phyloP scores from a whole-genome alignment of 2,888 invertebrate species.

The Apodemia zela region DNA sequence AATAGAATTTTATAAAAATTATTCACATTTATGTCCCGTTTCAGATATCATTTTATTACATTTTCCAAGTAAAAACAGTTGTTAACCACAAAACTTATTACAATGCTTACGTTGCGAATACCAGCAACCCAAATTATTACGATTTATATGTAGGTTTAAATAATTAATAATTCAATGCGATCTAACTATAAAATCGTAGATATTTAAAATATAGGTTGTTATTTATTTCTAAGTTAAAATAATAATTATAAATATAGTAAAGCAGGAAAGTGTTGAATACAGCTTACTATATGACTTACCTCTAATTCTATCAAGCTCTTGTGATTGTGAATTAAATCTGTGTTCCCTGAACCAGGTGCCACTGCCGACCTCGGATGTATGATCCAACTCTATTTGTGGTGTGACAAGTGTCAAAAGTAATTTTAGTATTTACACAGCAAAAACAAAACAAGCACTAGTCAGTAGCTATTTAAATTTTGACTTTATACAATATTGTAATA shows the following conservation, averaged over 20 bases:
- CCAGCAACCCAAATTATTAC: too few species aligned
- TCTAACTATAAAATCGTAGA: too few species aligned
- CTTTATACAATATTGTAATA: neutral
- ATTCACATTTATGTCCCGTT: too few species aligned
- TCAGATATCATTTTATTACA: too few species aligned
- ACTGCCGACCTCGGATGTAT: constrained; percentile 78
- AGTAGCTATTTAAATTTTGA: constrained; percentile 42
- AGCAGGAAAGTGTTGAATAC: constrained; percentile 13
- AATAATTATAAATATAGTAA: neutral
- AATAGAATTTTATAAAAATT: too few species aligned
- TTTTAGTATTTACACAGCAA: constrained; percentile 77
- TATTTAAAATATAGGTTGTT: neutral
- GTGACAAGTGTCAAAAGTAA: constrained; percentile 68
- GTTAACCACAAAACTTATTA: too few species aligned
- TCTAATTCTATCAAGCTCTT: constrained; percentile 79
- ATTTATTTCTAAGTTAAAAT: neutral
- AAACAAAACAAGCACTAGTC: constrained; percentile 58
- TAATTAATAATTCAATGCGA: too few species aligned
- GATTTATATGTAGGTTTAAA: too few species aligned
- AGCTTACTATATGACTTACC: constrained; percentile 53
- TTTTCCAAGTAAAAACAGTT: too few species aligned
- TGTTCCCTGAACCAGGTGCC: constrained; percentile 84
- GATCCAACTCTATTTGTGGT: constrained; percentile 76
- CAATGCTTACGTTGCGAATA: too few species aligned
- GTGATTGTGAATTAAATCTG: constrained; percentile 82